These are phyloP conservation scores for Rhineura floridana DNA, from an alignment of 2,113 vertebrate species.

Conservation along the genomic window DNA sequence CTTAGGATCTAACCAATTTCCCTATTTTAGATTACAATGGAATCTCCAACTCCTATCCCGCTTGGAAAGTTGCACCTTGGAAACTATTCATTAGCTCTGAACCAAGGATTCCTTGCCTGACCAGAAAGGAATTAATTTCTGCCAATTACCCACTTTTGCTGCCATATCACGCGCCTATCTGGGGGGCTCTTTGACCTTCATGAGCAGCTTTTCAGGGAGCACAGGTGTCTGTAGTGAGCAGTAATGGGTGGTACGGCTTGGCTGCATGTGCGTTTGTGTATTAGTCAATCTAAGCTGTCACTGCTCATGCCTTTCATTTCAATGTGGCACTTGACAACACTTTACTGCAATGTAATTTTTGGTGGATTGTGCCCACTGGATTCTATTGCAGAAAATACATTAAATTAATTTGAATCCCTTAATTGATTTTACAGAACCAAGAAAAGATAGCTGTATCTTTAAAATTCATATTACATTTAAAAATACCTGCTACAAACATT, in stretches of 20 bases:
- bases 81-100: background rate
- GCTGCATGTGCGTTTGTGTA: background rate
- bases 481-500: conserved; percentile 42
- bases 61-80: background rate
- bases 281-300: background rate
- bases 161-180: too few species aligned
- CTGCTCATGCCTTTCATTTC: background rate
- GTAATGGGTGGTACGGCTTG: background rate
- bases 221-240: background rate
- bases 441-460: conserved; percentile 41
- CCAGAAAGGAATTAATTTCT: background rate
- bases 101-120: background rate
- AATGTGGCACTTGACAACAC: background rate
- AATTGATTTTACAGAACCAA: conserved; percentile 4
- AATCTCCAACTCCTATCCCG: background rate
- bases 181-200: background rate
- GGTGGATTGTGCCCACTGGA: background rate
- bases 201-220: background rate
- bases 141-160: background rate
- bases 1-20: background rate
- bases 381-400: background rate
- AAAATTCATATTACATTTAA: conserved; percentile 13
- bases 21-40: background rate
- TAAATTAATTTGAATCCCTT: background rate
- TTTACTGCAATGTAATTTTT: background rate